Base-by-base conservation (phyloP, 2,113 vertebrate genomes). In the Puntigrus tetrazona region DNA sequence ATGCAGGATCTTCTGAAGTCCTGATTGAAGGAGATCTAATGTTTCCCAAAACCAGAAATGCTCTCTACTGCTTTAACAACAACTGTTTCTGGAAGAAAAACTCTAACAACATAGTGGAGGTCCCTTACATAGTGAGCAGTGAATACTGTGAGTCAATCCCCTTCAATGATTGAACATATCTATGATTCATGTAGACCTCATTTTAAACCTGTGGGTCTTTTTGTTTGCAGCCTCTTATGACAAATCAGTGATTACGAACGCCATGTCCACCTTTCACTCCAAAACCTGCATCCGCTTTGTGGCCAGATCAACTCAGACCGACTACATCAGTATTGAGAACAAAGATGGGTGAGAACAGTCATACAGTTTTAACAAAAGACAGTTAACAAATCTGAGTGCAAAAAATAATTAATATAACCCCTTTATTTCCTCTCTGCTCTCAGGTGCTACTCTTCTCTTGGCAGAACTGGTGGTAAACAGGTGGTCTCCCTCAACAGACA, bases 391-490 rank as follows among this genome's bases (percentile, higher is more conserved):
- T 11, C 10, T 36, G n/a, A 36, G 25, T 27, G 1, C 38, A 41
- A 41, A 41, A 20, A 22, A 0, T 8, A 10, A 45, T 6, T 13
- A 2, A 11, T 52, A 18, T 52, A 57, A 38, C 13, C 4, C 34
- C 72, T 16, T 67, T 31, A 27, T 72, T 22, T n/a, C 16, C 5
- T 73, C 38, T 72, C 36, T 70, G 3, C n/a, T 78, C 34, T 57
- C 67, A 93, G 91, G 55, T 92, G 91, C 43, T 93, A 81, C 77
- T 90, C 92, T 18, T 0, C 16, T 52, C 4, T 90, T 14, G 92
- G 91, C 5, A 85, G n/a, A 38, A 73, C 20, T 7, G 89, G 88
- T 14, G 88, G 88, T 16, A 47, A 27, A 22, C 91, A 93, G 88
- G 69, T 61, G 25, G 7, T 92, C n/a, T 93, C 92, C 47, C 81